A percentile compares a stretch with the other conserved stretches of the same genome.
Conservation (phyloP, 2,797 vertebrate genomes). For the Anabas testudineus region DNA sequence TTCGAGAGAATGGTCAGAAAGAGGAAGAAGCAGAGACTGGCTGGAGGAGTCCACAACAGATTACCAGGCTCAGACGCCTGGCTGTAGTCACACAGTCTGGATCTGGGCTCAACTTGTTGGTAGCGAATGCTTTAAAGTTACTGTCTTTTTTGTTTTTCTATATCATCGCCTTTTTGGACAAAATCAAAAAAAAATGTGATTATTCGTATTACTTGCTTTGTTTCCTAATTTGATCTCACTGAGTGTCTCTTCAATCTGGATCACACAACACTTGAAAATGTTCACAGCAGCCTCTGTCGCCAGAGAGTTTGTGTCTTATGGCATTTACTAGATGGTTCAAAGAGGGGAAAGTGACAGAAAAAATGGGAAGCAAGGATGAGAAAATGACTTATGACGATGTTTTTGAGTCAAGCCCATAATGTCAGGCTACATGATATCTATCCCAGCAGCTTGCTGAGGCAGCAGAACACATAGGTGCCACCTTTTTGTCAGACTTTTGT, state of each 20-base stretch:
- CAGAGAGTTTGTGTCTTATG: slow-evolving; percentile 8
- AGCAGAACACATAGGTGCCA: slow-evolving; percentile 20
- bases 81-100: slow-evolving; percentile 47
- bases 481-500: neutral
- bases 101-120: slow-evolving; percentile 29
- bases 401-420: slow-evolving; percentile 26
- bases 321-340: slow-evolving; percentile 10
- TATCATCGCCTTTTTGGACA: neutral
- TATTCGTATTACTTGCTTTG: neutral
- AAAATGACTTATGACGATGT: slow-evolving; percentile 21
- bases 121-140: neutral
- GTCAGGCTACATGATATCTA: slow-evolving; percentile 21
- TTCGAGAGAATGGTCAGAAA: slow-evolving; percentile 56
- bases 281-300: neutral
- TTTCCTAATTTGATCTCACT: neutral
- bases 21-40: slow-evolving; percentile 56
- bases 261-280: neutral
- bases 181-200: neutral
- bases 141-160: too few species aligned
- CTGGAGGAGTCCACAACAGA: slow-evolving; percentile 37
- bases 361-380: slow-evolving; percentile 5
- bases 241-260: neutral
- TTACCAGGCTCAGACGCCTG: slow-evolving; percentile 42
- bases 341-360: slow-evolving; percentile 14
- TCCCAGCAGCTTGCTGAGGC: slow-evolving; percentile 43